Conservation (phyloP, 2,888 invertebrate species). For the Melipona bicolor region DNA sequence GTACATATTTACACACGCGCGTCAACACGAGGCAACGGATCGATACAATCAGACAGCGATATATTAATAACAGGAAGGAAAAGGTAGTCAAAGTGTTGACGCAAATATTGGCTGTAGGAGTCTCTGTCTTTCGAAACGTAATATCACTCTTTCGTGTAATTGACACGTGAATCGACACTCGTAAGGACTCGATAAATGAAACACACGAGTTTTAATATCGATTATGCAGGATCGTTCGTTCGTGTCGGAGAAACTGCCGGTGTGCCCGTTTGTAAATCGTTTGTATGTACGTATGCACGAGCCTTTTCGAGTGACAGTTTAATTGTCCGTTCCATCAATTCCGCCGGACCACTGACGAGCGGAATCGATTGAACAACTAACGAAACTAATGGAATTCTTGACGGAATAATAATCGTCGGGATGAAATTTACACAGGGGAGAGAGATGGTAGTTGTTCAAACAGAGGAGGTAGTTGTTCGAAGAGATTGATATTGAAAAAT, state of each 20-base stretch:
- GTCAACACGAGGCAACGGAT: constrained; percentile 26
- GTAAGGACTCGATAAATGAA: background rate
- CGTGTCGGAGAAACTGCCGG: background rate
- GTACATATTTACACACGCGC: background rate
- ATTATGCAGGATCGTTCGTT: background rate
- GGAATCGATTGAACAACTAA: no score
- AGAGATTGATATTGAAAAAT: background rate
- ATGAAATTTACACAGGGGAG: no score
- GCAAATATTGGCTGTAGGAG: constrained; percentile 34
- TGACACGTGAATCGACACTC: constrained; percentile 23
- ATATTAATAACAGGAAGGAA: constrained; percentile 41
- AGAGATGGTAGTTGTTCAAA: no score
- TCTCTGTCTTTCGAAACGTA: constrained; percentile 26
- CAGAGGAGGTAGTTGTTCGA: no score
- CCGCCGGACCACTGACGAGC: no score
- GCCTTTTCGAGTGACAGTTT: background rate
- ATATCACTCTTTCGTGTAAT: constrained; percentile 23
- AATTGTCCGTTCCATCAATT: background rate
- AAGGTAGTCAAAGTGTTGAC: constrained; percentile 38
- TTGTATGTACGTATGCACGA: background rate
- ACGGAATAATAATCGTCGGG: no score
- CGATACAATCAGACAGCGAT: constrained; percentile 48
- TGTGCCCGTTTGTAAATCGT: no score
- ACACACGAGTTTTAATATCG: background rate
- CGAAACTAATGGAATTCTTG: no score